phyloP scores from a whole-genome alignment of 1,140 invertebrate genomes.

The Sitobion miscanthi region DNA sequence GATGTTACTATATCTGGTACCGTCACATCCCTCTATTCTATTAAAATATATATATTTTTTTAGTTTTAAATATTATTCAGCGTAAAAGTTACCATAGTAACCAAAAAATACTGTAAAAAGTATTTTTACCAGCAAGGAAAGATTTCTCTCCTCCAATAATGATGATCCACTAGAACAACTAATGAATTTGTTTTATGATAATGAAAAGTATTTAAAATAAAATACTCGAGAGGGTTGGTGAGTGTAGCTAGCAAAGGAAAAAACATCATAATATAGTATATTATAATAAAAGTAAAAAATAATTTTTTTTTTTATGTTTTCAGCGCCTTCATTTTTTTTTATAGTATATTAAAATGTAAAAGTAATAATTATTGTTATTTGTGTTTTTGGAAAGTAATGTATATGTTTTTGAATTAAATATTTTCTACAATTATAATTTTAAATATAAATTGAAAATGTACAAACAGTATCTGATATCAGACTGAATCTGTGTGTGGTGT shows the following conservation, averaged over 20 bases:
- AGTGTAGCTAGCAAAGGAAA: not conserved
- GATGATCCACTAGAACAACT: not conserved
- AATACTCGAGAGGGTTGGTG: not conserved
- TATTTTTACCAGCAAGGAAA: not conserved
- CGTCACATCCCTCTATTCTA: too few species aligned
- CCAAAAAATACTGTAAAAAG: not conserved
- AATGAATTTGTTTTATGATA: not conserved
- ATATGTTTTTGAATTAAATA: too few species aligned
- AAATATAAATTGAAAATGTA: too few species aligned
- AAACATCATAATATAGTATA: not conserved
- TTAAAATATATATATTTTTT: too few species aligned
- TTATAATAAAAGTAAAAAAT: not conserved
- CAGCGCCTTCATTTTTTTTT: not conserved
- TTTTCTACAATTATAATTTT: too few species aligned
- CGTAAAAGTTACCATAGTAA: not conserved
- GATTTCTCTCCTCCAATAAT: not conserved
- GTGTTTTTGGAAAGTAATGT: too few species aligned
- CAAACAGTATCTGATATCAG: too few species aligned
- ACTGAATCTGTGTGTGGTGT: too few species aligned
- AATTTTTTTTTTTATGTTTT: not conserved
- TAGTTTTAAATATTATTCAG: not conserved
- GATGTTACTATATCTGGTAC: too few species aligned
- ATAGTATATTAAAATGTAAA: not conserved
- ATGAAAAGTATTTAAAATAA: not conserved
- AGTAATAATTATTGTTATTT: too few species aligned